A percentile compares a stretch with the other conserved stretches of the same genome.
These are phyloP conservation scores for Eupithecia exiguata DNA, from an alignment of 2,888 invertebrate species.

Conservation along the genomic window DNA sequence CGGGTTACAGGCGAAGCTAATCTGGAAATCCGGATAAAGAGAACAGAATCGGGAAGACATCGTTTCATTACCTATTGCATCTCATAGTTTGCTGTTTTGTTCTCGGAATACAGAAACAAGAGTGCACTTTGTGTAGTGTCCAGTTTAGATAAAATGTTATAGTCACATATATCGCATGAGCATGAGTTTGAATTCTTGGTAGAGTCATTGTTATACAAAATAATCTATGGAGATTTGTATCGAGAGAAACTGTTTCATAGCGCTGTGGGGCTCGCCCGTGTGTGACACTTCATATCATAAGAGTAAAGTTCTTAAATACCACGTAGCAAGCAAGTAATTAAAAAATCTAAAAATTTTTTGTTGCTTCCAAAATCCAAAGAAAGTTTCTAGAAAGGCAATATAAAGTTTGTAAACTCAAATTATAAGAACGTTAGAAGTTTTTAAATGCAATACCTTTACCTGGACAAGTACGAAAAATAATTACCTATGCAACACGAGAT, in stretches of 20 bases:
- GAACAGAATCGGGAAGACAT: conserved; percentile 62
- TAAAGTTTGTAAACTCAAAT: background rate
- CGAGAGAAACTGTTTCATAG: background rate
- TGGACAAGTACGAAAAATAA: conserved; percentile 1
- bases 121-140: background rate
- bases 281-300: background rate
- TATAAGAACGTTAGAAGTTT: background rate
- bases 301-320: too few species aligned
- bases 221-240: background rate
- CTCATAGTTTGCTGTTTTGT: conserved; percentile 51
- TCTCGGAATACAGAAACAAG: conserved; percentile 13
- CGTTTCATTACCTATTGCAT: conserved; percentile 69
- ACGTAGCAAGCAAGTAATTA: background rate
- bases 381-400: background rate
- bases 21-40: conserved; percentile 71
- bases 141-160: conserved; percentile 3
- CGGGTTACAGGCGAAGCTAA: conserved; percentile 69
- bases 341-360: background rate
- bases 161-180: background rate
- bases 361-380: background rate
- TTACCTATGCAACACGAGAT: conserved; percentile 22
- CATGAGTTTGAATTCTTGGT: background rate
- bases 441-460: background rate
- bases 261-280: background rate
- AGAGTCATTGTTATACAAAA: background rate